phyloP scores from a whole-genome alignment of 2,113 vertebrate genomes.

The Rhea pennata region DNA sequence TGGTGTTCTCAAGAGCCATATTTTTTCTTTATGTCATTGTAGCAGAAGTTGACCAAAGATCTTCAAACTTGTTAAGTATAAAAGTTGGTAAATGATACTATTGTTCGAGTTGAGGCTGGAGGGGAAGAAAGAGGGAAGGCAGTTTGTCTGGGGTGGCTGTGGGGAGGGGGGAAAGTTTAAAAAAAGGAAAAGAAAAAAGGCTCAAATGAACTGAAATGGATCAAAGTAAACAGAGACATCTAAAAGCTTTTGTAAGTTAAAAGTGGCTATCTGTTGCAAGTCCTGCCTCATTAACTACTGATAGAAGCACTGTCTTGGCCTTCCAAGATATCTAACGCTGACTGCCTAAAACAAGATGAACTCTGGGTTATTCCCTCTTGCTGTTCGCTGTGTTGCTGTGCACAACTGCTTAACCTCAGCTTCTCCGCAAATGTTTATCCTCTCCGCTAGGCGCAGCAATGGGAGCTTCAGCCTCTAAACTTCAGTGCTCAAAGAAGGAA shows the following conservation, averaged over 20 bases:
- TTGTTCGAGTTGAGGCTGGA: conserved; percentile 65
- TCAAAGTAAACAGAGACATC: conserved; percentile 88
- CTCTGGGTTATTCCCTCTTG: conserved; percentile 63
- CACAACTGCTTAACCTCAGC: conserved; percentile 73
- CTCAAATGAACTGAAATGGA: conserved; percentile 86
- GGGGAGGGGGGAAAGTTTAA: conserved; percentile 14
- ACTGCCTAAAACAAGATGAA: conserved; percentile 69
- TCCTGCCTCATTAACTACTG: conserved; percentile 87
- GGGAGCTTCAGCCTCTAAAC: conserved; percentile 22
- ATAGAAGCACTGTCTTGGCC: conserved; percentile 81
- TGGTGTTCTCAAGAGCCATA: conserved; percentile 45
- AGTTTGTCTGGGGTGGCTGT: conserved; percentile 70
- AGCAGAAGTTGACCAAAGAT: conserved; percentile 76
- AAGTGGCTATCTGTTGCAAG: conserved; percentile 86
- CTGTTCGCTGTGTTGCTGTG: conserved; percentile 30
- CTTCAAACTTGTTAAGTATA: conserved; percentile 80
- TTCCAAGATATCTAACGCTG: conserved; percentile 77
- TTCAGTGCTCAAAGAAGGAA: not conserved
- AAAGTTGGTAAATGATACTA: conserved; percentile 84
- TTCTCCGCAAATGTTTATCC: conserved; percentile 65
- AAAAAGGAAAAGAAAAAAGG: conserved; percentile 60
- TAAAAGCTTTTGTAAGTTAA: conserved; percentile 86
- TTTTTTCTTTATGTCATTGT: conserved; percentile 74
- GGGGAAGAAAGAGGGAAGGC: conserved; percentile 29
- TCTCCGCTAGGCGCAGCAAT: conserved; percentile 27